Evolutionary conservation across 1,140 invertebrate species (phyloP), one percentile per base, ranked within the genome.

Genomic region (Daktulosphaira vitifoliae): DNA sequence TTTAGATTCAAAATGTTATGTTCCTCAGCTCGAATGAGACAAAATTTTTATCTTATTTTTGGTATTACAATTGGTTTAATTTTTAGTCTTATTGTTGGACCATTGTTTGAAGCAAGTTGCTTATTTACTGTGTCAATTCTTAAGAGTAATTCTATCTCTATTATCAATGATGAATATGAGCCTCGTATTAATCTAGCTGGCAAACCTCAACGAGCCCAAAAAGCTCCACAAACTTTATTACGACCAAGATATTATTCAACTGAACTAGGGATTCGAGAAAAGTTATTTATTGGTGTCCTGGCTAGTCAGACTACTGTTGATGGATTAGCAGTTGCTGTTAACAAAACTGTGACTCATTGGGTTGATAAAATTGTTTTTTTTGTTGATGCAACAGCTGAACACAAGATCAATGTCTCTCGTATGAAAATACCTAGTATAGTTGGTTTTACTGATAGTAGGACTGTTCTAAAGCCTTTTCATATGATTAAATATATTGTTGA

Each of bases 171-270:
- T 49, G 80, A 81, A 52, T 82, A 81, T 66, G 78, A 81, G 54
- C 81, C 81, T 5, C 74, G 76, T 62, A 76, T 82, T 65, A 81
- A 81, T 70, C 69, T 80, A 3, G 76, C 79, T 13, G 76, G 71
- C 26, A 81, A 81, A 68, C 79, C 80, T 9, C 75, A 76, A 49
- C 74, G 74, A 33, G 74, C 77, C 6, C 74, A 77, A 67, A 80
- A 79, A 69, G 70, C 72, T 20, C 75, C 76, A n/a, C 78, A 79
- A 70, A 70, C 64, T 42, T 73, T 90, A 54, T 76, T 87, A 33
- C 80, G 93, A 6, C 92, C 92, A 1, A 79, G 92, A 29, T 96
- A 93, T 78, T 94, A 92, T 74, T 90, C 88, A 13, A 92, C 90
- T 0, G 92, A 96, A 76, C 79, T 97, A 33, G 91, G 90, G 2